Conservation (phyloP, 2,797 vertebrate species). For the Thunnus albacares region DNA sequence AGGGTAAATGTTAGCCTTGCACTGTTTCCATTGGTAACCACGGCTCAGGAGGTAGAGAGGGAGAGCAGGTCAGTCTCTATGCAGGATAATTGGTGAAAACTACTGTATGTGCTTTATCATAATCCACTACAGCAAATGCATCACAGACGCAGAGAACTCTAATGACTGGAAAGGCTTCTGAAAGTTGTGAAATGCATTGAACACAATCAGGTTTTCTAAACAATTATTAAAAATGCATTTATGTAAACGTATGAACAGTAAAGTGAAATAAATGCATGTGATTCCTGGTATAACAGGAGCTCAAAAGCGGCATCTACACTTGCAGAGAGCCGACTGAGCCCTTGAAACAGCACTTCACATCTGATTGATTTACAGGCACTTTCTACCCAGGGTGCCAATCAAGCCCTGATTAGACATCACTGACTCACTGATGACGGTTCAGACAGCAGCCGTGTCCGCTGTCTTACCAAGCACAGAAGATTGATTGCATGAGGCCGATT, state of each 20-base stretch:
- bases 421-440: slow-evolving; percentile 70
- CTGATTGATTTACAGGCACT: slow-evolving; percentile 79
- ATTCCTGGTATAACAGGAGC: slow-evolving; percentile 17
- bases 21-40: slow-evolving; percentile 85
- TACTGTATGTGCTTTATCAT: slow-evolving; percentile 67
- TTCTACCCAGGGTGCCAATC: slow-evolving; percentile 81
- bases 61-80: slow-evolving; percentile 73
- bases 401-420: slow-evolving; percentile 79
- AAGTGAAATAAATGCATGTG: slow-evolving; percentile 16
- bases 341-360: slow-evolving; percentile 73
- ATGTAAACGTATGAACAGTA: slow-evolving; percentile 14
- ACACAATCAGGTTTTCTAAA: slow-evolving; percentile 34
- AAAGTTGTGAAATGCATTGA: slow-evolving; percentile 44
- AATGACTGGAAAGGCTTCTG: slow-evolving; percentile 52
- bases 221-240: slow-evolving; percentile 20
- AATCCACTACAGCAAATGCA: slow-evolving; percentile 65
- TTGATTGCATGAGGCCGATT: slow-evolving; percentile 72
- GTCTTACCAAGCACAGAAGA: slow-evolving; percentile 47
- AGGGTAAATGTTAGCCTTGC: slow-evolving; percentile 83
- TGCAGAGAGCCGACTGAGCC: slow-evolving; percentile 58
- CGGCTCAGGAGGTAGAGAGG: slow-evolving; percentile 73
- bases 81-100: slow-evolving; percentile 73
- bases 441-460: slow-evolving; percentile 60
- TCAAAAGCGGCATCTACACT: slow-evolving; percentile 39
- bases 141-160: slow-evolving; percentile 46